Base-by-base conservation (phyloP, 2,888 invertebrate genomes). In the Timema cristinae region DNA sequence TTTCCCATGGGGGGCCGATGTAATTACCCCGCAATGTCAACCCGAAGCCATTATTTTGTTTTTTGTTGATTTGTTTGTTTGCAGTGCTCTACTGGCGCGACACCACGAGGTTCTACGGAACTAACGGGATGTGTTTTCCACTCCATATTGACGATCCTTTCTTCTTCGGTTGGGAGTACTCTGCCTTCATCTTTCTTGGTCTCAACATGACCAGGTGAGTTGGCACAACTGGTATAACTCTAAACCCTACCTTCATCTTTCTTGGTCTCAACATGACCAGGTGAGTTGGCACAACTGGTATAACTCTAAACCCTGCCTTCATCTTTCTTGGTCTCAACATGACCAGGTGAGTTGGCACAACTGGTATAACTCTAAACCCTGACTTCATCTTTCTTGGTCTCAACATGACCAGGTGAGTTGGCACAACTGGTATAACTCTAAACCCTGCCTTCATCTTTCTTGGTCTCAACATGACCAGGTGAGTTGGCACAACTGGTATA, bases 391-490 rank as follows among this genome's bases (percentile, higher is more conserved):
- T 90, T 78, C 82, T 91, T 49, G 90, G 89, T 16, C 79, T 91
- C 32, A 91, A 91, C 80, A 82, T 87, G 9, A 77, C 85, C 50
- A 83, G 89, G 86, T 86, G 79, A 79, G 79, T 74, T 70, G 63
- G 32, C 13, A 13, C 7, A 66, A 6, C 32, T 32, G 32, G 32
- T 32, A 32, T 32, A 32, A n/a, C n/a, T n/a, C n/a, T n/a, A n/a
- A n/a, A 90, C 78, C 90, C 90, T 1, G 87, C 89, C 0, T 87
- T 90, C 77, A 85, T 91, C 74, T 89, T 90, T 78, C 82, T 91
- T 49, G 90, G 89, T 16, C 79, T 91, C 32, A 91, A 91, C 80
- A 82, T 87, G 9, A 77, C 85, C 50, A 83, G 89, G 86, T 86
- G 79, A 79, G 79, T 74, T 70, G 63, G 32, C 13, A 13, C 7